Evolutionary conservation across 1,140 invertebrate genomes (phyloP), one percentile per base, ranked within the genome.

Genomic region (Leptoteleia sp.): DNA sequence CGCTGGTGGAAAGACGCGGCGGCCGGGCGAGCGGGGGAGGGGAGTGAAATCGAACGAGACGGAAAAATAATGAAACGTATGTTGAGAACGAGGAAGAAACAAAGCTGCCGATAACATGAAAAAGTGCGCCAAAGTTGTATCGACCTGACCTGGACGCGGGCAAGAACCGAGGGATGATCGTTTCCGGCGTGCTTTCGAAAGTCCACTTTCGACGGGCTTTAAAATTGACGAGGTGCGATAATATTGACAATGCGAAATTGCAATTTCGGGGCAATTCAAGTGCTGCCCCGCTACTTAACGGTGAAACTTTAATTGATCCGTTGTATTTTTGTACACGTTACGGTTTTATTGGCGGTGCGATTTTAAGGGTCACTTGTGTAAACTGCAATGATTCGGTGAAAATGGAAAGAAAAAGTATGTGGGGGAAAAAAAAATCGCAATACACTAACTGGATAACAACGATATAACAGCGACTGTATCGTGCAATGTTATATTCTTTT

Each of bases 31-130:
- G n/a, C n/a, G n/a, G n/a, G n/a, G n/a, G n/a, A n/a, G n/a, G n/a
- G n/a, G n/a, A 11, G 35, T 27, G 22, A 33, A 40, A 43, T 17
- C 8, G 42, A 55, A 8, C 47, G 35, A 57, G 37, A 64, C 31
- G 48, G 37, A 13, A 22, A 57, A 65, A 57, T 71, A 61, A 71
- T 54, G 43, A 47, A 57, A 47, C 50, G 35, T 38, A 47, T 37
- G 57, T 47, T 12, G 35, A 11, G 33, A 65, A 73, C 52, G 35
- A 59, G 15, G 62, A 64, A 37, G 62, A 50, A 67, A 67, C 59
- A 67, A 68, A 79, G 45, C 76, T 79, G 68, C 76, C 68, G 68
- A 79, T 73, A 79, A 52, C 55, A 68, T 68, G 68, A 79, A 73
- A 79, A 79, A 73, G 68, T 59, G 43, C 50, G 61, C 40, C 13